Base-by-base conservation (phyloP, 2,888 invertebrate genomes). In the Pogonocherus hispidulus region DNA sequence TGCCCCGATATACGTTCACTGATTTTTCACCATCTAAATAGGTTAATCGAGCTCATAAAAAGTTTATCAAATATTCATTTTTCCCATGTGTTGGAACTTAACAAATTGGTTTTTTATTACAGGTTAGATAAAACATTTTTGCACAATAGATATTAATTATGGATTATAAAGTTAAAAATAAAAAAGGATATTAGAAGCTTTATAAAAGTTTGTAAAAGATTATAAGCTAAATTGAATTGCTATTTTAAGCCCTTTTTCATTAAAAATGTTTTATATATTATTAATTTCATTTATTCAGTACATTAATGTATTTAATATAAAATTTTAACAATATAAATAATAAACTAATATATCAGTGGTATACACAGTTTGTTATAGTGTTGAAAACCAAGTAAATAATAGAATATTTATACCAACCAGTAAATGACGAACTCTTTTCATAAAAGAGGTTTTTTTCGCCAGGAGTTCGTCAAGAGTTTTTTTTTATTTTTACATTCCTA, bases 31-130 rank as follows among this genome's bases (percentile, higher is more conserved):
- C 67, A 63, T 63, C 64, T 67, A 74, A 74, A 73, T 72, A 63
- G 72, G 68, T 69, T 75, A 73, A 76, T 76, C 71, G 70, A 70
- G 69, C 63, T 65, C 41, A 68, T 57, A 51, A 68, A 71, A 70
- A 69, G 73, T 73, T 72, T 67, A 72, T 75, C 73, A 70, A 70
- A 69, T 73, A 67, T 69, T 69, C 67, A 74, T 75, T 76, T 73
- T 73, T 75, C 74, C 71, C 69, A 63, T 62, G 62, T 67, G 63
- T 37, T 62, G 64, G 63, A 70, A 70, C 62, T 52, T 67, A 52
- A 66, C 62, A 70, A 70, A 70, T 70, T 70, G 70, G 63, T 65
- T 62, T 70, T 70, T 70, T 63, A 59, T 54, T 54, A 55, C 46
- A 16, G 51, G 62, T 62, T 51, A 62, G 62, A 51, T 62, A 51